Evolutionary conservation across 2,797 vertebrate species (phyloP).

Genomic region (Hydrocynus forskahlii): DNA sequence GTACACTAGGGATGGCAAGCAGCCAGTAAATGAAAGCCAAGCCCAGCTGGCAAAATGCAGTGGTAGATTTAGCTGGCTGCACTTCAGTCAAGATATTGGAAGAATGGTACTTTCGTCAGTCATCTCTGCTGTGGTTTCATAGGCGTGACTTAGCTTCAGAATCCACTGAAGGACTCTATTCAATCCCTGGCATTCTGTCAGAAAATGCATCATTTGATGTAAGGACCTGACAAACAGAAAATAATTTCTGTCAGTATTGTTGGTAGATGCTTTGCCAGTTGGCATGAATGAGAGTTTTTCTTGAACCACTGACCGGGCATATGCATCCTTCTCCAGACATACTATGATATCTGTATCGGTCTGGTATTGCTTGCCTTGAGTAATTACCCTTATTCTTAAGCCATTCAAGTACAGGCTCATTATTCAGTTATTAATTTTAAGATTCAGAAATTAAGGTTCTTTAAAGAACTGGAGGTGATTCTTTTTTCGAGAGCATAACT

Average conservation of each 20-base stretch:
- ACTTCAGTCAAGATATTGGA: slow-evolving; percentile 8
- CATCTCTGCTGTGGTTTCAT: neutral
- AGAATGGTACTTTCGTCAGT: neutral
- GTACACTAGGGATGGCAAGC: slow-evolving; percentile 14
- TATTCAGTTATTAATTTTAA: neutral
- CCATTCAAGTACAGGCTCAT: too few species aligned
- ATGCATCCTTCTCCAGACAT: neutral
- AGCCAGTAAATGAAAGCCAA: slow-evolving; percentile 21
- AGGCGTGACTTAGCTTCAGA: neutral
- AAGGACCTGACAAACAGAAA: slow-evolving; percentile 10
- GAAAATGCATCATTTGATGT: slow-evolving; percentile 3
- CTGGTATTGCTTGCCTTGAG: too few species aligned
- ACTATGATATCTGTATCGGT: neutral
- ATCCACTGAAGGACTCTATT: slow-evolving; percentile 23
- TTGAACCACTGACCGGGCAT: slow-evolving; percentile 1
- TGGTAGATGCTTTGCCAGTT: neutral
- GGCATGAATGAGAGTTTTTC: neutral
- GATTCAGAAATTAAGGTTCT: neutral
- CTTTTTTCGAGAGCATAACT: neutral
- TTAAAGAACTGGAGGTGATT: neutral
- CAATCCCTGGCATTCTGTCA: slow-evolving; percentile 14
- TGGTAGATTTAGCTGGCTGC: slow-evolving; percentile 36
- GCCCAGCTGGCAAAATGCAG: slow-evolving; percentile 32
- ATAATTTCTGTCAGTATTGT: slow-evolving; percentile 13
- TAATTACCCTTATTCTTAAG: too few species aligned